Conservation (phyloP, 2,888 invertebrate genomes). For the Luffia ferchaultella region DNA sequence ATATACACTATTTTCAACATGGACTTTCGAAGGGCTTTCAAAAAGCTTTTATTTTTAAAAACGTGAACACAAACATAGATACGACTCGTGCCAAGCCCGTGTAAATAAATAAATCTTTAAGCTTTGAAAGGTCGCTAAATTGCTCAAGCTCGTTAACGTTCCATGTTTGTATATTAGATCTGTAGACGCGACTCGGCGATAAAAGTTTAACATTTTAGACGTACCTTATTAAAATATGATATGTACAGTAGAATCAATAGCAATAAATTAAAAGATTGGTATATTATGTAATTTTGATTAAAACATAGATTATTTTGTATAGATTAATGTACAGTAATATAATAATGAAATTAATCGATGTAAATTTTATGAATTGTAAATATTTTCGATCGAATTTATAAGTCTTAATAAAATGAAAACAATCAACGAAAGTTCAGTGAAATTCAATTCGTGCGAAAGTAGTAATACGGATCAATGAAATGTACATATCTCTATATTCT, state of each 20-base stretch:
- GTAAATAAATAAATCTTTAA: constrained; percentile 24
- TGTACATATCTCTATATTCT: constrained; percentile 6
- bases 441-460: constrained; percentile 7
- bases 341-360: constrained; percentile 14
- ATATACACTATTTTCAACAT: constrained; percentile 96
- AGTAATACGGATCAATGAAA: constrained; percentile 3
- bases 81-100: constrained; percentile 35
- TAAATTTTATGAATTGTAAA: constrained; percentile 9
- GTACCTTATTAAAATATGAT: constrained; percentile 11
- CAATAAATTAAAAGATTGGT: constrained; percentile 11
- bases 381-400: constrained; percentile 15
- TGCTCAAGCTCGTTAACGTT: constrained; percentile 37
- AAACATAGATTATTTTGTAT: constrained; percentile 13
- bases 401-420: constrained; percentile 8
- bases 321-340: constrained; percentile 9
- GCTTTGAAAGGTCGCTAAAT: constrained; percentile 32
- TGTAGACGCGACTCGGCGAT: constrained; percentile 8
- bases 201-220: constrained; percentile 11
- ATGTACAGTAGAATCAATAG: constrained; percentile 9
- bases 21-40: constrained; percentile 91
- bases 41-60: constrained; percentile 69
- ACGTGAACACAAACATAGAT: constrained; percentile 21
- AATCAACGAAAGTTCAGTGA: constrained; percentile 12
- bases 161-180: not conserved
- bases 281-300: constrained; percentile 12